Evolutionary conservation across 2,888 invertebrate genomes (phyloP).

Genomic region (Disparrhopalites patrizii): DNA sequence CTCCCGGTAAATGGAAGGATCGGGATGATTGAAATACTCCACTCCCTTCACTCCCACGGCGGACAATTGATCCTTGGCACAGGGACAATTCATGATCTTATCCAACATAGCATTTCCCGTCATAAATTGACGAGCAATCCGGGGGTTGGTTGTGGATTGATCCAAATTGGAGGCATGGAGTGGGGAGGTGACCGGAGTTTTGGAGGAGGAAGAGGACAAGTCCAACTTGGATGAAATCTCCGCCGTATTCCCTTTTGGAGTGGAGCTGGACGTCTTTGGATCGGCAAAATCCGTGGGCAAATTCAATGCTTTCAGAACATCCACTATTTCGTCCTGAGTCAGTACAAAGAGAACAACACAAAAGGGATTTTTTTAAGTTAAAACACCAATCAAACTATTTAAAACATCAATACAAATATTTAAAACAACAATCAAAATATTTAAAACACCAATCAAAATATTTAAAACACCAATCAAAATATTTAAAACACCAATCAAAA

Average conservation of each 20-base stretch:
- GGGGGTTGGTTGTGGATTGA: conserved; percentile 35
- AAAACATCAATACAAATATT: too few species aligned
- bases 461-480: too few species aligned
- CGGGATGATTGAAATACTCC: conserved; percentile 47
- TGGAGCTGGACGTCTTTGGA: conserved; percentile 17
- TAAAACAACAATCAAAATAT: too few species aligned
- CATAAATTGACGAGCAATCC: conserved; percentile 48
- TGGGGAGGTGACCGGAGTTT: conserved; percentile 42
- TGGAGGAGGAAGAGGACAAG: background rate
- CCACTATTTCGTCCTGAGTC: conserved; percentile 47
- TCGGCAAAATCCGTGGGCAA: conserved; percentile 48
- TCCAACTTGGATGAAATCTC: conserved; percentile 5
- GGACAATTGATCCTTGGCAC: conserved; percentile 47
- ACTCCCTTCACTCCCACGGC: conserved; percentile 48
- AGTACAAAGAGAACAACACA: background rate
- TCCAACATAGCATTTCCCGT: conserved; percentile 49
- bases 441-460: too few species aligned
- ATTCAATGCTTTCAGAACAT: conserved; percentile 48
- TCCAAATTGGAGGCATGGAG: conserved; percentile 38
- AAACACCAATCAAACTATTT: background rate
- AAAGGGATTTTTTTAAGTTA: too few species aligned
- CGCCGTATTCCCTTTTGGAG: conserved; percentile 16
- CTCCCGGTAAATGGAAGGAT: conserved; percentile 48
- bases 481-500: too few species aligned
- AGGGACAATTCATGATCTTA: conserved; percentile 49